These are phyloP conservation scores for Virgularia gustaviana DNA, from an alignment of 92 coral and sea anemone genomes.

Conservation along the genomic window DNA sequence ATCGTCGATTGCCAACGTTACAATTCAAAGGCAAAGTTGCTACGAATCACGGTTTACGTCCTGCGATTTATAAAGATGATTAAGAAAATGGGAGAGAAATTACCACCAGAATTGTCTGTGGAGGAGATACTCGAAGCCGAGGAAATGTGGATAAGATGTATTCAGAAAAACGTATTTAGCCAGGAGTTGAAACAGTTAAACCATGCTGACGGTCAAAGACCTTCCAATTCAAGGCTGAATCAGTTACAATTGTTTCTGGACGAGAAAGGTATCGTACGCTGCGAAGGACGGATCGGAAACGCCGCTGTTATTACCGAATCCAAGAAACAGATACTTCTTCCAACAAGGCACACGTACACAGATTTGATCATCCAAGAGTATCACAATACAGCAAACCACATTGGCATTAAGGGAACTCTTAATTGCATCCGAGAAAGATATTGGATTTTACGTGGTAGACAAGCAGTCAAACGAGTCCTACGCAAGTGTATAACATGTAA, in stretches of 20 bases:
- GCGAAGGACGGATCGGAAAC: constrained; percentile 7
- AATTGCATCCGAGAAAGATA: constrained; percentile 39
- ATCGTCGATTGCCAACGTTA: neutral
- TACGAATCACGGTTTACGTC: neutral
- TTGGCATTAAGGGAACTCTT: constrained; percentile 50
- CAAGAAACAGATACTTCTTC: constrained; percentile 32
- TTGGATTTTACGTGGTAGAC: constrained; percentile 46
- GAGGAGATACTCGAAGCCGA: constrained; percentile 6
- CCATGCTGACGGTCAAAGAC: neutral
- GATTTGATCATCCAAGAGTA: constrained; percentile 27
- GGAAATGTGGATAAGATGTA: neutral
- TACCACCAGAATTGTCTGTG: neutral
- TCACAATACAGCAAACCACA: constrained; percentile 37
- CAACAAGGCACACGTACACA: constrained; percentile 27
- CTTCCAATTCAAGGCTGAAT: neutral
- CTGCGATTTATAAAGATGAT: neutral
- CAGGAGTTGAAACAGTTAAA: neutral
- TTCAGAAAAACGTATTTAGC: neutral
- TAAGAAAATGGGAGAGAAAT: neutral
- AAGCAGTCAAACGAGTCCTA: constrained; percentile 35
- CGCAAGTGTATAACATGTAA: constrained; percentile 51
- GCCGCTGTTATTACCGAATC: neutral
- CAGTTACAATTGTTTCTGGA: neutral
- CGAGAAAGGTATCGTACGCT: constrained; percentile 3
- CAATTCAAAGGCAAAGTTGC: neutral